A percentile compares a stretch with the other conserved stretches of the same genome.
Evolutionary conservation across 2,888 invertebrate species (phyloP).

Genomic region (Nyleta sp.): DNA sequence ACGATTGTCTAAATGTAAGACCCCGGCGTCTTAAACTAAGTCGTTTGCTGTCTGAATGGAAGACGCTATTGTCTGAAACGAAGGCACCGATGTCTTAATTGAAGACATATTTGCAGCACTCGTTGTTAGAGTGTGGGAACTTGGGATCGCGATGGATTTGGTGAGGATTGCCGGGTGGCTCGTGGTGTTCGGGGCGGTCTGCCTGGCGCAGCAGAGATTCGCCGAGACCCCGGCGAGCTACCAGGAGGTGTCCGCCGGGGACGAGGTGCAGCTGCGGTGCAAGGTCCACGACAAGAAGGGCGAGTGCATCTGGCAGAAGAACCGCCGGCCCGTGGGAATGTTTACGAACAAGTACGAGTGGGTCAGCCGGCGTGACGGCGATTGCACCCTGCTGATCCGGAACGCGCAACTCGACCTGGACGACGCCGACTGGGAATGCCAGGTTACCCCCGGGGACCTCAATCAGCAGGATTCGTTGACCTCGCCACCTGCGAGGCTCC

Average conservation of each 20-base stretch:
- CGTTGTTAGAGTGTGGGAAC: no score
- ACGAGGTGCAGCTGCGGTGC: constrained; percentile 92
- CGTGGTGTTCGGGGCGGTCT: not conserved
- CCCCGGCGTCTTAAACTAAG: no score
- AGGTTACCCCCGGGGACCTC: constrained; percentile 94
- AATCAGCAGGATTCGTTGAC: constrained; percentile 88
- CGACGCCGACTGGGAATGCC: constrained; percentile 96
- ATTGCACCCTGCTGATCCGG: constrained; percentile 93
- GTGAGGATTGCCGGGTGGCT: not conserved
- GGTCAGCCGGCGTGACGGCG: constrained; percentile 87
- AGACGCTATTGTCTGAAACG: no score
- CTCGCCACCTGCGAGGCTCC: constrained; percentile 91
- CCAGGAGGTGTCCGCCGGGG: constrained; percentile 94
- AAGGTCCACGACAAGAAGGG: constrained; percentile 93
- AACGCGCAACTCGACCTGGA: constrained; percentile 93
- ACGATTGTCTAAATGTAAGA: no score
- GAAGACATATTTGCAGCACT: no score
- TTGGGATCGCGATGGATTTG: no score
- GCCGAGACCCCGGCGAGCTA: constrained; percentile 91
- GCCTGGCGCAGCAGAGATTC: constrained; percentile 88
- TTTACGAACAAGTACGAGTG: constrained; percentile 95
- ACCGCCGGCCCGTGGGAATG: constrained; percentile 94
- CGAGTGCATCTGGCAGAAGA: constrained; percentile 96
- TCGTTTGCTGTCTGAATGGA: no score
- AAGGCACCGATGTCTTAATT: no score